Percentiles rank a stretch among this genome's conserved stretches.
Conservation (phyloP, 2,797 vertebrate species). For the Aselliscus stoliczkanus region DNA sequence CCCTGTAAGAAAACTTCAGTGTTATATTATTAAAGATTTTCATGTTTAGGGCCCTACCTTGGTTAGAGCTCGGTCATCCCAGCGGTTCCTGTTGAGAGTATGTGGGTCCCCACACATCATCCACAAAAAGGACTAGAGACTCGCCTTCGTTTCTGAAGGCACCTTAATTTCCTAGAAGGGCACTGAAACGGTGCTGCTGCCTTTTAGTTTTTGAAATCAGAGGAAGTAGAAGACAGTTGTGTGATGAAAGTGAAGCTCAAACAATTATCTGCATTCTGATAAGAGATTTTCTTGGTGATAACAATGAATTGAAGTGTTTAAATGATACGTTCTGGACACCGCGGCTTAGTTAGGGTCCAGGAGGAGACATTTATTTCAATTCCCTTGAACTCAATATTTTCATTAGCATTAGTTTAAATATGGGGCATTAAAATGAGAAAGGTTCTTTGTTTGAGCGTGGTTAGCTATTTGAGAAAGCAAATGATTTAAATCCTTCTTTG, state of each 20-base stretch:
- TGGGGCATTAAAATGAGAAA: background rate
- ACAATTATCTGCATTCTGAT: background rate
- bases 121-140: background rate
- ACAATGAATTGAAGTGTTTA: conserved; percentile 24
- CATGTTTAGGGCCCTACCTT: background rate
- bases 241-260: conserved; percentile 13
- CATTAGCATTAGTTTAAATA: background rate
- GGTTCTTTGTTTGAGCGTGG: background rate
- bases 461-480: background rate
- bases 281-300: background rate
- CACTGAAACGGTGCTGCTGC: background rate
- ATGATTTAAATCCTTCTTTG: background rate
- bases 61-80: background rate
- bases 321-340: background rate
- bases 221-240: background rate
- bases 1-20: background rate
- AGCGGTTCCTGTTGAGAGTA: background rate
- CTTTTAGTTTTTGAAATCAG: background rate
- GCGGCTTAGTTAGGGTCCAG: background rate
- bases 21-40: background rate
- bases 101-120: background rate
- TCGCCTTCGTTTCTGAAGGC: background rate
- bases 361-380: conserved; percentile 13
- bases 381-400: background rate
- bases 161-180: background rate